phyloP scores from a whole-genome alignment of 2,888 invertebrate genomes.

The Epinotia bilunana region DNA sequence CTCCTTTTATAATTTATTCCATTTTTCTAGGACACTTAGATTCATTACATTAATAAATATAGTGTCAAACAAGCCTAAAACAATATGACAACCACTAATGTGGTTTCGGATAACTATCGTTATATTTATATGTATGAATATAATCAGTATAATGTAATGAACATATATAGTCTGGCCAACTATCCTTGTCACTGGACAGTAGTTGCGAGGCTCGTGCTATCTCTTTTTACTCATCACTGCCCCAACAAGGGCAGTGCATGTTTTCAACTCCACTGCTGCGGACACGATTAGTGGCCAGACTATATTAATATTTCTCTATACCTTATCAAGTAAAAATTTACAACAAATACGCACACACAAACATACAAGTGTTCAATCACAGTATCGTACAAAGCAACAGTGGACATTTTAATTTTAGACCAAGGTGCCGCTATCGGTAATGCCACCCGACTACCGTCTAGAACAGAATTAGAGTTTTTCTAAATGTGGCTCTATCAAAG shows the following conservation, averaged over 20 bases:
- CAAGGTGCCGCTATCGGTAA: background rate
- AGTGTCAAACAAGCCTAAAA: conserved; percentile 20
- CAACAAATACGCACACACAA: conserved; percentile 52
- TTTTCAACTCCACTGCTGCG: background rate
- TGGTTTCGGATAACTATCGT: conserved; percentile 16
- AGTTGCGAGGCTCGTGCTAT: too few relatives aligned
- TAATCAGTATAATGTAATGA: conserved; percentile 36
- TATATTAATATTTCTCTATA: conserved; percentile 54
- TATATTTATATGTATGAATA: conserved; percentile 32
- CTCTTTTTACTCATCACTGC: too few relatives aligned
- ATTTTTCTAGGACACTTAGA: conserved; percentile 56
- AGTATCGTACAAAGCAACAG: conserved; percentile 47
- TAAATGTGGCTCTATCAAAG: background rate
- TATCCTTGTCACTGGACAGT: too few relatives aligned
- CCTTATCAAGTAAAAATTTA: conserved; percentile 73
- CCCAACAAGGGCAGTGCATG: background rate
- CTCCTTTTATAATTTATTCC: conserved; percentile 66
- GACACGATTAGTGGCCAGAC: background rate
- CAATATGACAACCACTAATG: conserved; percentile 13
- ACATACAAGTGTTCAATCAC: conserved; percentile 54
- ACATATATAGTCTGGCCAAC: background rate
- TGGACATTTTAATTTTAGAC: conserved; percentile 12
- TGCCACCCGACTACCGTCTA: background rate
- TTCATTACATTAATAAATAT: conserved; percentile 39
- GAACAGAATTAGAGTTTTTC: background rate